phyloP scores from a whole-genome alignment of 2,113 vertebrate genomes.

The Labeo catla region DNA sequence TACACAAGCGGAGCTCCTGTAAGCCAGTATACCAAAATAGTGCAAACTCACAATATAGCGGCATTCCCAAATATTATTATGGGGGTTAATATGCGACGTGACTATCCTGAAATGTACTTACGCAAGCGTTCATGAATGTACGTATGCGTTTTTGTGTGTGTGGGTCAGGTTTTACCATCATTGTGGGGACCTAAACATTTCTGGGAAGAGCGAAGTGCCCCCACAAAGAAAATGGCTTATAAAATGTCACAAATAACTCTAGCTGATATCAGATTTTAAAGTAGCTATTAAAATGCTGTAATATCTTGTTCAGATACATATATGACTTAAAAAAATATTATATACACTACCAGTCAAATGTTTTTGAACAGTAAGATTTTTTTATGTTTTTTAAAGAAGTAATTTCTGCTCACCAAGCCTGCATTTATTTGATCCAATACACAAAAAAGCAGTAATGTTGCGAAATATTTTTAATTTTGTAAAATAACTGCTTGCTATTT shows the following conservation, averaged over 20 bases:
- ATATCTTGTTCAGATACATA: neutral
- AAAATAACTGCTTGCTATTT: too few relatives aligned
- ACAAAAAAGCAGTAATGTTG: too few relatives aligned
- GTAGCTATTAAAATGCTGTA: neutral
- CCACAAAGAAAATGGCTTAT: neutral
- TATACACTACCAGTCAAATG: too few relatives aligned
- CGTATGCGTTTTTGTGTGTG: neutral
- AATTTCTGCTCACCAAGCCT: too few relatives aligned
- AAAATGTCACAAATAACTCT: neutral
- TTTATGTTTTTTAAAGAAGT: too few relatives aligned
- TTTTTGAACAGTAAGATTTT: too few relatives aligned
- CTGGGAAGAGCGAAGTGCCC: neutral
- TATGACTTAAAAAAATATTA: too few relatives aligned
- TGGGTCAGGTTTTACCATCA: neutral
- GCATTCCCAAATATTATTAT: constrained; percentile 1
- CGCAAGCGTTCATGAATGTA: neutral
- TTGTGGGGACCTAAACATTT: neutral
- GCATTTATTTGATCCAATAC: too few relatives aligned
- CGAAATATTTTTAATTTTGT: too few relatives aligned
- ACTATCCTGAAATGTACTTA: neutral
- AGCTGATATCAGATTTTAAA: neutral
- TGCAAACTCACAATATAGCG: constrained; percentile 19
- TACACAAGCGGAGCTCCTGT: constrained; percentile 54
- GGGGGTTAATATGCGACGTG: neutral
- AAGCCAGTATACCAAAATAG: neutral